phyloP scores from a whole-genome alignment of 1,140 invertebrate genomes.

The Pseudomyrmex pallidus region DNA sequence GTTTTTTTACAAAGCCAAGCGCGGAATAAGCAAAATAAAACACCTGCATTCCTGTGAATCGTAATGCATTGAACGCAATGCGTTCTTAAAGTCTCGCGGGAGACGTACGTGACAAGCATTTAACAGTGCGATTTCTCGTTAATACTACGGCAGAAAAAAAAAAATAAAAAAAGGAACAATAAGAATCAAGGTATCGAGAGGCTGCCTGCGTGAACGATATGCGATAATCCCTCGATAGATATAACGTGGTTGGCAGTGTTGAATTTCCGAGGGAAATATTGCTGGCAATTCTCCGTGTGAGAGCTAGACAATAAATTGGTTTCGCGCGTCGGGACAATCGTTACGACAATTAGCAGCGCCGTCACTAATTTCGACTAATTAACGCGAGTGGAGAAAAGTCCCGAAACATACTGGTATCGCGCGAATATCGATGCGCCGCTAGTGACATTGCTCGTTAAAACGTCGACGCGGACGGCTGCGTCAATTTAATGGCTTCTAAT shows the following conservation, averaged over 20 bases:
- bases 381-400: slow-evolving; percentile 66
- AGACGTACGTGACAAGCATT: slow-evolving; percentile 34
- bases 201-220: slow-evolving; percentile 32
- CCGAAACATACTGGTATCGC: slow-evolving; percentile 61
- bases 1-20: not conserved
- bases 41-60: not conserved
- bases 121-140: slow-evolving; percentile 52
- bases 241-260: slow-evolving; percentile 7
- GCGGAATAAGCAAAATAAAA: slow-evolving; percentile 10
- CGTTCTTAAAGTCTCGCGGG: not conserved
- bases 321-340: slow-evolving; percentile 68
- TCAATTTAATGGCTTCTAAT: slow-evolving; percentile 74
- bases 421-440: slow-evolving; percentile 64
- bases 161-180: slow-evolving; percentile 19
- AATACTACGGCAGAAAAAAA: slow-evolving; percentile 25
- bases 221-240: slow-evolving; percentile 51
- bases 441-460: slow-evolving; percentile 70
- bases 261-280: slow-evolving; percentile 59
- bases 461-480: slow-evolving; percentile 51
- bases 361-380: slow-evolving; percentile 73
- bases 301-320: slow-evolving; percentile 71
- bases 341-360: slow-evolving; percentile 69
- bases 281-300: slow-evolving; percentile 37
- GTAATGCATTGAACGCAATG: not conserved
- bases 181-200: slow-evolving; percentile 45